Percentiles rank a stretch among this genome's conserved stretches.
Conservation (phyloP, 2,113 vertebrate species). For the Sarotherodon lohbergeri region DNA sequence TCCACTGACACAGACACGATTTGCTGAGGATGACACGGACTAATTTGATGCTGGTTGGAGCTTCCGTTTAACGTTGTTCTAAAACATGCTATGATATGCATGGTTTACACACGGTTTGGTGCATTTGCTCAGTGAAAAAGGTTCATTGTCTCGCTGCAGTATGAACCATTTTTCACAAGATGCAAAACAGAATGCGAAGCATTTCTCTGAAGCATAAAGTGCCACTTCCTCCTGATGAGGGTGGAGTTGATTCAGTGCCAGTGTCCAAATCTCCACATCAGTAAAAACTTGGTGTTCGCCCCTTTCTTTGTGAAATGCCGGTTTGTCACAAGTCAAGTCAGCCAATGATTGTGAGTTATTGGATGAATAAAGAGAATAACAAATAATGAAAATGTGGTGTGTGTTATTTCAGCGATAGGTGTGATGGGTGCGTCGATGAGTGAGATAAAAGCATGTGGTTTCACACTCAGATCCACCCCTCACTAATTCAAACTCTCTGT, state of each 20-base stretch:
- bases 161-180: not conserved
- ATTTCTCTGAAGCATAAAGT: not conserved
- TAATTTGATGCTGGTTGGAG: not conserved
- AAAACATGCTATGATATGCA: not conserved
- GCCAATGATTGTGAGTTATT: not conserved
- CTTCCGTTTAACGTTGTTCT: not conserved
- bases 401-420: not conserved
- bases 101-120: not conserved
- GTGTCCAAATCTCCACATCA: not conserved
- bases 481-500: not conserved
- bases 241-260: not conserved
- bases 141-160: not conserved
- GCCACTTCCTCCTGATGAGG: not conserved
- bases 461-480: not conserved
- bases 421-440: not conserved
- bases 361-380: not conserved
- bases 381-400: not conserved
- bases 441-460: not conserved
- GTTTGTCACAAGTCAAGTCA: not conserved
- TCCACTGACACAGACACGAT: not conserved
- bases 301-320: rapidly evolving
- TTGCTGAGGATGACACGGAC: not conserved
- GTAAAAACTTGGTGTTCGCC: not conserved
- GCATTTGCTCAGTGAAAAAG: not conserved
- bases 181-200: not conserved